phyloP scores from a whole-genome alignment of 2,888 invertebrate genomes.

The Hymenopus coronatus region DNA sequence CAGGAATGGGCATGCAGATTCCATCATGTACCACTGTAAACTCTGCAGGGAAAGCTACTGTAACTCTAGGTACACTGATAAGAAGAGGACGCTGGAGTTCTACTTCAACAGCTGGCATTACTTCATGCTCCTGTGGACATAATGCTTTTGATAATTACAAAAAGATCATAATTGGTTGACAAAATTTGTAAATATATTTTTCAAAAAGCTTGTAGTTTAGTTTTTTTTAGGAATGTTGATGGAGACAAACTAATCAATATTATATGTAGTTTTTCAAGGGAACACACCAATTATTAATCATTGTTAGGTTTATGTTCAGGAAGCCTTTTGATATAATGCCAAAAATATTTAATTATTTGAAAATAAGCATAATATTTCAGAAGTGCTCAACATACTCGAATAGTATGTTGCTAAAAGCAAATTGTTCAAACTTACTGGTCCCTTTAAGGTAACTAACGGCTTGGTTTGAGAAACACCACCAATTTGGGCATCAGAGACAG shows the following conservation, averaged over 20 bases:
- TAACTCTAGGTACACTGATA: constrained; percentile 44
- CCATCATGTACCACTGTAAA: constrained; percentile 46
- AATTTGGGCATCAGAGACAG: constrained; percentile 43
- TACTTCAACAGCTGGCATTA: constrained; percentile 49
- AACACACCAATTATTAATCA: too few relatives aligned
- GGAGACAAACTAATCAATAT: too few relatives aligned
- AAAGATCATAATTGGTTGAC: background rate
- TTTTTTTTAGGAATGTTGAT: too few relatives aligned
- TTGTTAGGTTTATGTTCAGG: too few relatives aligned
- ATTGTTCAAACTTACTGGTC: constrained; percentile 20
- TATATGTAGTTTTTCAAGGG: too few relatives aligned
- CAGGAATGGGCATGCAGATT: constrained; percentile 45
- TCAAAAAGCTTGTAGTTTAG: too few relatives aligned
- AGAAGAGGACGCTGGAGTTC: constrained; percentile 46
- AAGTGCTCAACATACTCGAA: too few relatives aligned
- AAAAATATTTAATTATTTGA: too few relatives aligned
- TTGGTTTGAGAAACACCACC: constrained; percentile 44
- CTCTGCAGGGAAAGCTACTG: constrained; percentile 48
- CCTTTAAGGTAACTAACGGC: constrained; percentile 46
- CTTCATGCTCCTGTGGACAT: constrained; percentile 40
- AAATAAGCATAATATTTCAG: too few relatives aligned
- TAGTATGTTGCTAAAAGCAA: background rate
- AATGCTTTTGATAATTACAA: background rate
- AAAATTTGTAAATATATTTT: too few relatives aligned
- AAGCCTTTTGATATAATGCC: too few relatives aligned